Percentiles rank a stretch among this genome's conserved stretches.
phyloP scores from a whole-genome alignment of 2,113 vertebrate species.

The Aleadryas rufinucha region DNA sequence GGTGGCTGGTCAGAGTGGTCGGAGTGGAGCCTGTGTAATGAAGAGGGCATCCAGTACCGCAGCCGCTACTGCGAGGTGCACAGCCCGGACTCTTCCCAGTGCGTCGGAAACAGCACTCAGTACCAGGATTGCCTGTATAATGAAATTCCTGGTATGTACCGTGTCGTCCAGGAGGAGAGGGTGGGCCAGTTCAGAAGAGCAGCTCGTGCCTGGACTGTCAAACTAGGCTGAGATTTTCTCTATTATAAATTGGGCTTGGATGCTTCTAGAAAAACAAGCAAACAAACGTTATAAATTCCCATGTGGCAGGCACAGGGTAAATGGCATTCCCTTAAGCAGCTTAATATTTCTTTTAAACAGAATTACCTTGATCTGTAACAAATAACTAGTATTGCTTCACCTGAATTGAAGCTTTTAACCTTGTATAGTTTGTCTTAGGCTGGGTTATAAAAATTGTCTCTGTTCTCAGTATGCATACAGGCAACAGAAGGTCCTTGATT shows the following conservation, averaged over 20 bases:
- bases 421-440: not conserved
- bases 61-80: constrained; percentile 80
- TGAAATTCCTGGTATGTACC: constrained; percentile 86
- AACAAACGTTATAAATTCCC: not conserved
- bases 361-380: not conserved
- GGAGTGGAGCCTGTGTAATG: constrained; percentile 89
- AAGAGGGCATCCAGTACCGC: constrained; percentile 86
- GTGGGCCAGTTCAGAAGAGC: not conserved
- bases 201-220: not conserved
- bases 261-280: not conserved
- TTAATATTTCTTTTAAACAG: not conserved
- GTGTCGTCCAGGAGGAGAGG: not conserved
- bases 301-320: not conserved
- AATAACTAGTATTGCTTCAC: not conserved
- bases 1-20: constrained; percentile 97
- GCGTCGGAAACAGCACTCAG: constrained; percentile 89
- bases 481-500: not conserved
- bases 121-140: constrained; percentile 86
- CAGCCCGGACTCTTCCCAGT: constrained; percentile 72
- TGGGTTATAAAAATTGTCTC: not conserved
- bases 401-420: not conserved
- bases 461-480: not conserved
- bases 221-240: not conserved
- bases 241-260: not conserved
- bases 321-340: not conserved